A percentile compares a stretch with the other conserved stretches of the same genome.
Conservation (phyloP, 2,113 vertebrate genomes). For the Colistium nudipinnis region DNA sequence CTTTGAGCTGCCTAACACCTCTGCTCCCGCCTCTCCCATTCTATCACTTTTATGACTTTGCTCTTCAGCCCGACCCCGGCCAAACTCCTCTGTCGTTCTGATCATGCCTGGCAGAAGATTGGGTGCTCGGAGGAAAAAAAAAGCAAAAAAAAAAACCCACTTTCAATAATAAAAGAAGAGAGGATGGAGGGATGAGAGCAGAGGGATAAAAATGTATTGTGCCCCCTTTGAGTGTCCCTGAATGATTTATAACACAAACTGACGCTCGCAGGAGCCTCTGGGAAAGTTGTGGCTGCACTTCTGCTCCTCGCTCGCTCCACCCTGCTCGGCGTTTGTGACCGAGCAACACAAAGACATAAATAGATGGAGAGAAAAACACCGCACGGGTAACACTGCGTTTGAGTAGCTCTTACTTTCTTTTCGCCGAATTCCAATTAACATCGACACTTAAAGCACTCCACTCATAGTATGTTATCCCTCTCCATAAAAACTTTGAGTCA, state of each 20-base stretch:
- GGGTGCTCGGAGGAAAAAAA: conserved; percentile 44
- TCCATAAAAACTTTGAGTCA: neutral
- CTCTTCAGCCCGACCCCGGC: conserved; percentile 12
- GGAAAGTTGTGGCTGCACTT: conserved; percentile 66
- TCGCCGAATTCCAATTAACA: no score
- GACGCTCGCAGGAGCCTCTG: conserved; percentile 71
- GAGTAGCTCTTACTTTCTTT: conserved; percentile 1
- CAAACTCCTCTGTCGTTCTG: conserved; percentile 2
- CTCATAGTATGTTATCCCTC: neutral
- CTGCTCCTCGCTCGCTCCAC: conserved; percentile 35
- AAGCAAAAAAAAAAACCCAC: no score
- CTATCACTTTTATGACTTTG: conserved; percentile 20
- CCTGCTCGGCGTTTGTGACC: conserved; percentile 51
- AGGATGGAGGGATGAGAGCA: conserved; percentile 58
- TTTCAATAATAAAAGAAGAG: conserved; percentile 73
- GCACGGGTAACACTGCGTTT: neutral
- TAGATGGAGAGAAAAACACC: conserved; percentile 1
- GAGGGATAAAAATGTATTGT: conserved; percentile 69
- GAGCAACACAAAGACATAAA: conserved; percentile 26
- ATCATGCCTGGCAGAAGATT: conserved; percentile 23
- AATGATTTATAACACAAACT: conserved; percentile 80
- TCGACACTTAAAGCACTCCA: no score
- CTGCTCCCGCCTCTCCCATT: neutral
- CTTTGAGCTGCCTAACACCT: neutral
- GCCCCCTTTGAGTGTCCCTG: conserved; percentile 69